These are phyloP conservation scores for Drosophila suzukii DNA, from an alignment of 1,140 invertebrate species.

Conservation along the genomic window DNA sequence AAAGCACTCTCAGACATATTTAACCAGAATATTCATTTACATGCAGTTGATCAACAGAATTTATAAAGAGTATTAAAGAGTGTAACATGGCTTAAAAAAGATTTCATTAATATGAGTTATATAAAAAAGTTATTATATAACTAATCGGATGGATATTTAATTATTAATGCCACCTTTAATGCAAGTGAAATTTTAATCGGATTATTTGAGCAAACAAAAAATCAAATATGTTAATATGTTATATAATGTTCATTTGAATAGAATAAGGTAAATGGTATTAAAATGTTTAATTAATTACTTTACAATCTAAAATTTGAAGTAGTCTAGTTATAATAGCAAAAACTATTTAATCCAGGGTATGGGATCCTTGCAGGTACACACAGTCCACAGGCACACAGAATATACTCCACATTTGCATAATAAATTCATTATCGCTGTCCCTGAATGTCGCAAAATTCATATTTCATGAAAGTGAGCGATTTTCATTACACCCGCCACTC, in stretches of 20 bases:
- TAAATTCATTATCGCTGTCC: constrained; percentile 5
- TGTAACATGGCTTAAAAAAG: neutral
- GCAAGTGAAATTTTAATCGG: too few species aligned
- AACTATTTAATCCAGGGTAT: too few species aligned
- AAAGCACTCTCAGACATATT: constrained; percentile 7
- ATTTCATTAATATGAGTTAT: neutral
- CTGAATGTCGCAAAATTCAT: constrained; percentile 7
- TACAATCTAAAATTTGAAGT: too few species aligned
- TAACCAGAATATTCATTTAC: constrained; percentile 4
- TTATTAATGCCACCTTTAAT: neutral
- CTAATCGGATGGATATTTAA: neutral
- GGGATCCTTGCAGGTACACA: too few species aligned
- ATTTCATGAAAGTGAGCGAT: constrained; percentile 8
- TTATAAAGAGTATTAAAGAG: neutral
- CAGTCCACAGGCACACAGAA: too few species aligned
- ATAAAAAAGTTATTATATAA: neutral
- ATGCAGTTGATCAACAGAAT: constrained; percentile 8
- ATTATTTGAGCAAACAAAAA: too few species aligned
- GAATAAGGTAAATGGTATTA: too few species aligned
- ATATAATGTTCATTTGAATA: too few species aligned
- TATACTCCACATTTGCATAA: constrained; percentile 7
- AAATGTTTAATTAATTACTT: too few species aligned
- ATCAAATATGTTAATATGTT: too few species aligned
- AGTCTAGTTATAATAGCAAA: too few species aligned
- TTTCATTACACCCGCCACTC: constrained; percentile 6